phyloP scores from a whole-genome alignment of 2,888 invertebrate species.

The Rhagonycha lutea region DNA sequence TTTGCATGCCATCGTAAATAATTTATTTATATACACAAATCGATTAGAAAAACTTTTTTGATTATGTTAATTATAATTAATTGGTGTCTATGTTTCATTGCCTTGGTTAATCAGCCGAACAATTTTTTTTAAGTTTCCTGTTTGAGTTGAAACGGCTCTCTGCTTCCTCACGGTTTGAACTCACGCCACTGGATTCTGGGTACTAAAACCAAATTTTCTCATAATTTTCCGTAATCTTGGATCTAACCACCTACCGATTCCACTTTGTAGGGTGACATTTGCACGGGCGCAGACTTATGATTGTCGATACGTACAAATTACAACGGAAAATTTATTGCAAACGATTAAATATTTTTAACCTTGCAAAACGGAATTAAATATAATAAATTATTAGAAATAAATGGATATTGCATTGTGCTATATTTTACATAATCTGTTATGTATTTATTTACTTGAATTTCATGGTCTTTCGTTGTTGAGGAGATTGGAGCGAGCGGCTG shows the following conservation, averaged over 20 bases:
- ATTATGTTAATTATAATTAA: background rate
- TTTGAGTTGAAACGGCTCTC: background rate
- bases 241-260: conserved; percentile 17
- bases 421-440: conserved; percentile 2
- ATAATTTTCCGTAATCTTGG: conserved; percentile 20
- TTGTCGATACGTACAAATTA: conserved; percentile 3
- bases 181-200: background rate
- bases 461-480: background rate
- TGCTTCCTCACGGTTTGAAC: background rate
- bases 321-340: conserved; percentile 17
- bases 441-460: background rate
- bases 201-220: conserved; percentile 6
- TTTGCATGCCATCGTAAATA: background rate
- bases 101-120: background rate
- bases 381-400: conserved; percentile 11
- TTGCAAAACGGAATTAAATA: conserved; percentile 13
- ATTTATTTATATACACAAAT: background rate
- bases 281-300: conserved; percentile 23
- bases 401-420: conserved; percentile 8
- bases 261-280: background rate
- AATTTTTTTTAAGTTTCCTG: background rate
- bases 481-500: background rate
- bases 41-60: background rate
- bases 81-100: background rate
- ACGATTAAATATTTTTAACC: conserved; percentile 13